A percentile compares a stretch with the other conserved stretches of the same genome.
phyloP scores from a whole-genome alignment of 2,113 vertebrate genomes.

The Falcunculus frontatus region DNA sequence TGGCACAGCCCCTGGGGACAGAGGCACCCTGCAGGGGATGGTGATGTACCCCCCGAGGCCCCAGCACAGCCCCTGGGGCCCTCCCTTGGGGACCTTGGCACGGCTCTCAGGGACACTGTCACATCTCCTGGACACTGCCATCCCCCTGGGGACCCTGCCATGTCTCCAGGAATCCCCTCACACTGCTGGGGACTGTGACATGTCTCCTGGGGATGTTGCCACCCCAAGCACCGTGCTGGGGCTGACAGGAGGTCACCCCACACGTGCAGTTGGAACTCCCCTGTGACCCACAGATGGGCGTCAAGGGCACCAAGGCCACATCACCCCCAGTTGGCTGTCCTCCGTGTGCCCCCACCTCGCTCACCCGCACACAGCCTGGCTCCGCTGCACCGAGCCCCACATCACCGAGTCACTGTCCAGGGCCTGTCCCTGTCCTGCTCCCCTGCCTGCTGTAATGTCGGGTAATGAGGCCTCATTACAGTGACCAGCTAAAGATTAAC shows the following conservation, averaged over 20 bases:
- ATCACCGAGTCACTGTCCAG: neutral
- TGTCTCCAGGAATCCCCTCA: neutral
- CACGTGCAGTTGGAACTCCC: rapidly evolving
- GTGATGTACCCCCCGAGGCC: neutral
- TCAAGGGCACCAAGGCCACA: rapidly evolving
- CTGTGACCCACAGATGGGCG: rapidly evolving
- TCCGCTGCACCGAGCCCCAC: neutral
- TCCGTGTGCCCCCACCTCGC: rapidly evolving
- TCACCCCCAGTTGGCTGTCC: neutral
- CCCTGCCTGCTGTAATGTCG: neutral
- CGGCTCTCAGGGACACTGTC: rapidly evolving
- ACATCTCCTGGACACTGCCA: neutral
- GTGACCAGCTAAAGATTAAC: constrained; percentile 25
- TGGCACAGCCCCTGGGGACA: neutral
- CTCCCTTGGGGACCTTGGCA: neutral
- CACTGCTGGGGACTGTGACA: rapidly evolving
- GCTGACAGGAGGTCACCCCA: neutral
- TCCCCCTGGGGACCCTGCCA: rapidly evolving
- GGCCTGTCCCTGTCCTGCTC: neutral
- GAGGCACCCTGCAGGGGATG: neutral
- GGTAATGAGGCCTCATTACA: constrained; percentile 9
- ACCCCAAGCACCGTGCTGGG: neutral
- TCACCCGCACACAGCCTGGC: neutral
- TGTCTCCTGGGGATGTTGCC: neutral
- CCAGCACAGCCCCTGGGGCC: too few relatives aligned